Conservation (phyloP, 2,888 invertebrate species). For the Xestia sexstrigata region DNA sequence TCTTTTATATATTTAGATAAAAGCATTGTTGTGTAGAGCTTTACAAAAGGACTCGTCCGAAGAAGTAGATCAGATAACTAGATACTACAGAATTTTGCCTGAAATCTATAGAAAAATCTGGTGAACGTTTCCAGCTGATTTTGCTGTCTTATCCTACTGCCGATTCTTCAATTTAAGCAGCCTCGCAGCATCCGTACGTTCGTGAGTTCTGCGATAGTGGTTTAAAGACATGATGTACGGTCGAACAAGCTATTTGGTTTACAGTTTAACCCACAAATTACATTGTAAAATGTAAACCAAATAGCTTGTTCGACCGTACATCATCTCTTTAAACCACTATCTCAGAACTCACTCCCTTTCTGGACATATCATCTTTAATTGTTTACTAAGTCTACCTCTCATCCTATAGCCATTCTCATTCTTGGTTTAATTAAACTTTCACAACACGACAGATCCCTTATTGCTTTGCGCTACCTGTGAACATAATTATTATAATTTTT, state of each 20-base stretch:
- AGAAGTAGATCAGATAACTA: background rate
- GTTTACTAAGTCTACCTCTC: background rate
- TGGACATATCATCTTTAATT: background rate
- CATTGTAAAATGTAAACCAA: no score
- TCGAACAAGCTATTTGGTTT: no score
- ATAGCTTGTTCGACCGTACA: no score
- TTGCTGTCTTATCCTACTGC: background rate
- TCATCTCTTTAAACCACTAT: background rate
- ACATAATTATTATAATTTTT: no score
- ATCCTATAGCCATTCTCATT: background rate
- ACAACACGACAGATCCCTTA: no score
- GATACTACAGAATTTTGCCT: background rate
- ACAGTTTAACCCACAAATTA: no score
- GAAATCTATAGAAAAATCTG: background rate
- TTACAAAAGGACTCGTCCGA: background rate
- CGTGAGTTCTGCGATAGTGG: no score
- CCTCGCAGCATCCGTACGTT: background rate
- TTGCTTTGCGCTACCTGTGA: no score
- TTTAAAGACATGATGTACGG: no score
- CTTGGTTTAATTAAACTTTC: no score
- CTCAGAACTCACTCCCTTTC: background rate
- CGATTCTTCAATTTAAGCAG: background rate
- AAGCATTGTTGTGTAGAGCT: background rate
- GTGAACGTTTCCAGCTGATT: background rate
- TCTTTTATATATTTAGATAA: no score